Evolutionary conservation across 2,113 vertebrate species (phyloP).

Genomic region (Cyprinodon variegatus): DNA sequence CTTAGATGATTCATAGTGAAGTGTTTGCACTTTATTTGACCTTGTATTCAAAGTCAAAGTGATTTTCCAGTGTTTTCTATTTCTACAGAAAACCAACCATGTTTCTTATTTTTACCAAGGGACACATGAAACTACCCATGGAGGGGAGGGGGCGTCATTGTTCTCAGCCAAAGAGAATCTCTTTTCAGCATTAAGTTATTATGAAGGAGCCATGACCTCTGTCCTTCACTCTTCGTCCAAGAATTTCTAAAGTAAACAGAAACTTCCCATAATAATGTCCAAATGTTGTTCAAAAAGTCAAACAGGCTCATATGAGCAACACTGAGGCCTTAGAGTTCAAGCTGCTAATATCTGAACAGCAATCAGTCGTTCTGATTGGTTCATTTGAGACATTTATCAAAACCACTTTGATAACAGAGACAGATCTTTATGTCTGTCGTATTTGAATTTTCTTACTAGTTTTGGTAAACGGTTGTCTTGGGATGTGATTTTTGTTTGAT

Average conservation of each 20-base stretch:
- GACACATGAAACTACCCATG: neutral
- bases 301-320: neutral
- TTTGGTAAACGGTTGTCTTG: no score
- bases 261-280: neutral
- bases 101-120: neutral
- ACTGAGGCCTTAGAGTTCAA: neutral
- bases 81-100: neutral
- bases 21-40: neutral
- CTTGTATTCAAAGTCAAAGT: no score
- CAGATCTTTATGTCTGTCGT: neutral
- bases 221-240: neutral
- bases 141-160: no score
- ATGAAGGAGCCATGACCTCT: neutral
- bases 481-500: no score
- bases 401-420: neutral
- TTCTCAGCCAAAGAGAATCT: no score
- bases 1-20: neutral
- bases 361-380: neutral
- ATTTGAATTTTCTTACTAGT: no score
- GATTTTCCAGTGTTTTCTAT: neutral
- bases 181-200: neutral
- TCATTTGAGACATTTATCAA: no score
- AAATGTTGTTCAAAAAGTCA: neutral
- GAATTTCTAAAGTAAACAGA: neutral
- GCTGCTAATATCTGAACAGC: no score